phyloP scores from a whole-genome alignment of 92 coral and sea anemone genomes.

The Muricea muricata region DNA sequence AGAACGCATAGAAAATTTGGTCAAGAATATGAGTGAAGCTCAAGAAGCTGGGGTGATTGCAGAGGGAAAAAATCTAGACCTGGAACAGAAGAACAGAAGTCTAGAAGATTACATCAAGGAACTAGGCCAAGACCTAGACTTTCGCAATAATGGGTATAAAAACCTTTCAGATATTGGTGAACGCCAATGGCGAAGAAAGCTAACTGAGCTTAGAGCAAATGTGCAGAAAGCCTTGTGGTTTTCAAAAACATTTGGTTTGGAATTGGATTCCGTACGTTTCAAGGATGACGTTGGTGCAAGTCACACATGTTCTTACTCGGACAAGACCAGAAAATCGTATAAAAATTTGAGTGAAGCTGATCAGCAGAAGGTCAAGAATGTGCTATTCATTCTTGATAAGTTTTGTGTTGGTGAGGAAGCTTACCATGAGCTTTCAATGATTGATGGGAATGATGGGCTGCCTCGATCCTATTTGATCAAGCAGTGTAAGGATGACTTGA shows the following conservation, averaged over 20 bases:
- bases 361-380: not conserved
- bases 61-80: too few species aligned
- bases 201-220: too few species aligned
- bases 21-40: not conserved
- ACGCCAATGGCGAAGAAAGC: too few species aligned
- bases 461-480: not conserved
- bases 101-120: too few species aligned
- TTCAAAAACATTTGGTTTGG: not conserved
- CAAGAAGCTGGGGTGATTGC: not conserved
- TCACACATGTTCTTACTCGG: not conserved
- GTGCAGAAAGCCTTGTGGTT: too few species aligned
- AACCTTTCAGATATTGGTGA: too few species aligned
- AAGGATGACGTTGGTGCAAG: not conserved
- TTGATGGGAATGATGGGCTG: not conserved
- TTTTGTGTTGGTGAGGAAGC: not conserved
- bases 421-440: conserved; percentile 1
- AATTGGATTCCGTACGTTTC: not conserved
- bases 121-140: too few species aligned
- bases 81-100: too few species aligned
- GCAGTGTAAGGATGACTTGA: not conserved
- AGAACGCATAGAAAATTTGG: not conserved
- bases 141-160: too few species aligned
- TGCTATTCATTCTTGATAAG: not conserved
- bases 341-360: not conserved
- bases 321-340: not conserved